Base-by-base conservation (phyloP, 2,797 vertebrate genomes). In the Mustela erminea region DNA sequence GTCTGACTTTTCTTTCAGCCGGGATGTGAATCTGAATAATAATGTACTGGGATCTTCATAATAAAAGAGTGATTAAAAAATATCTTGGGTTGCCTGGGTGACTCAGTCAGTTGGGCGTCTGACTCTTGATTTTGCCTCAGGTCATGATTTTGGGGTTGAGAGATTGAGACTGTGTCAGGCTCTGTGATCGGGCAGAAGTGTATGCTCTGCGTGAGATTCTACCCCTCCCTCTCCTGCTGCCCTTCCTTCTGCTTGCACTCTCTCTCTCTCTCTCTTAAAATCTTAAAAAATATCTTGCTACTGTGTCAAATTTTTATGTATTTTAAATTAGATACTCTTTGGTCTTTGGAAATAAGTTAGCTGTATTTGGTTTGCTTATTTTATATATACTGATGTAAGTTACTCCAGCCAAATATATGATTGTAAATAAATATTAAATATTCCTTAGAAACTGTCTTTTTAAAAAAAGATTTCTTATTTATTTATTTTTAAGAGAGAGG, bases 341-440 rank as follows among this genome's bases (percentile, higher is more conserved):
- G 27, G 20, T 56, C 14, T 41, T 95, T 95, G n/a, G 74, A 90
- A 92, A 70, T 60, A 75, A 80, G 20, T 56, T 92, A 81, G 43
- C 78, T 5, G 60, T 66, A 82, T 62, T 93, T 93, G 18, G 70
- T 62, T 62, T 83, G 84, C 62, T 87, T 90, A 49, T 92, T 78
- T 90, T 92, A 64, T 68, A 75, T 20, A 18, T 70, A 80, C 35
- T 82, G 25, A 84, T 68, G 75, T 35, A 62, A 95, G 60, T 90
- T 84, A 81, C 46, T 78, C 83, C 9, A 89, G 13, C 2, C 41
- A 35, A n/a, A 78, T 92, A 56, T 27, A 46, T 1, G 90, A 80
- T 8, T 82, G 0, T 56, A 97, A 95, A 43, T 49, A 32, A 70
- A 86, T 80, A 86, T 29, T 64, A 94, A 83, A 77, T 49, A 87